These are phyloP conservation scores for Drosophila putrida DNA, from an alignment of 2,888 invertebrate species.

Conservation along the genomic window DNA sequence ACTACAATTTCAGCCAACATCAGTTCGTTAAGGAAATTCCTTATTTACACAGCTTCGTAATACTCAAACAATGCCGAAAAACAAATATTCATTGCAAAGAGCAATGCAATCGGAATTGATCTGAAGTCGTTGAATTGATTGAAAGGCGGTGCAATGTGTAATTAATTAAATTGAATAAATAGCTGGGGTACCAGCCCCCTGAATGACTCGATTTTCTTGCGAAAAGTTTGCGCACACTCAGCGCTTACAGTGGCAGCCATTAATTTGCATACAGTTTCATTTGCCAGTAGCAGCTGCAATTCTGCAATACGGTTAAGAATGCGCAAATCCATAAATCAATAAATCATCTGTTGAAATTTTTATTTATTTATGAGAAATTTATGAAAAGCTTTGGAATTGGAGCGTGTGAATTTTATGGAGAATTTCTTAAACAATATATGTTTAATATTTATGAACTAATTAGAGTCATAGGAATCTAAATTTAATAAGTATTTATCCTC, in stretches of 20 bases:
- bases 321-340: slow-evolving; percentile 3
- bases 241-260: slow-evolving; percentile 5
- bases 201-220: slow-evolving; percentile 30
- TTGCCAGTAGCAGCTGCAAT: slow-evolving; percentile 20
- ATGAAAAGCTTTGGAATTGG: slow-evolving; percentile 10
- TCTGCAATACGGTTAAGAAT: slow-evolving; percentile 21
- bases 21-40: slow-evolving; percentile 62
- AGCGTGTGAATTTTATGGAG: slow-evolving; percentile 34
- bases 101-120: slow-evolving; percentile 40
- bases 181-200: slow-evolving; percentile 6
- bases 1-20: slow-evolving; percentile 8
- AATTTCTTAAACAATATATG: not conserved
- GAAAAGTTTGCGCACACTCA: slow-evolving; percentile 11
- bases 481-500: too few relatives aligned
- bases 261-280: slow-evolving; percentile 26
- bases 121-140: slow-evolving; percentile 27
- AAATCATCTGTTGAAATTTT: slow-evolving; percentile 4
- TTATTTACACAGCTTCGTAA: slow-evolving; percentile 58
- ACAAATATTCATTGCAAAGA: slow-evolving; percentile 14
- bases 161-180: slow-evolving; percentile 63
- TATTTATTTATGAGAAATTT: not conserved
- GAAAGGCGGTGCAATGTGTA: slow-evolving; percentile 41
- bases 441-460: not conserved
- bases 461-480: not conserved
- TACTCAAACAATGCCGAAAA: slow-evolving; percentile 31